phyloP scores from a whole-genome alignment of 2,113 vertebrate genomes.

The Hippocampus comes region DNA sequence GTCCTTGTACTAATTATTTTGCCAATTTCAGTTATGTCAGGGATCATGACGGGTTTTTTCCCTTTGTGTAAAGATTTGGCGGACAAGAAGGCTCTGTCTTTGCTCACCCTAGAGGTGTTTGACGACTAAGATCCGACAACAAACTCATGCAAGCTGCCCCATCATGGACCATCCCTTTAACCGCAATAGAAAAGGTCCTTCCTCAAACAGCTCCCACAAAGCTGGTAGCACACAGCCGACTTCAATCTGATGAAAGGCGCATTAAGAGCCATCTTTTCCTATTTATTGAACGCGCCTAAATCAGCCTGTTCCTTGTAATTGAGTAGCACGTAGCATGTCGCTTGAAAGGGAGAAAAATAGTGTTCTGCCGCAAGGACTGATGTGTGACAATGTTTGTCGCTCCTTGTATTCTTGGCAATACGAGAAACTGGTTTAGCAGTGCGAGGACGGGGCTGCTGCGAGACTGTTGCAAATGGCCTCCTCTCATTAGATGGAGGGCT shows the following conservation, averaged over 20 bases:
- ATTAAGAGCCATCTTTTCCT: not conserved
- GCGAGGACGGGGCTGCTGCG: slow-evolving; percentile 45
- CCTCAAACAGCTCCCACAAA: not conserved
- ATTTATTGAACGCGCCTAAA: not conserved
- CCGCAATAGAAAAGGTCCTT: not conserved
- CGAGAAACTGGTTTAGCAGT: slow-evolving; percentile 37
- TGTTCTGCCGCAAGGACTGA: slow-evolving; percentile 3
- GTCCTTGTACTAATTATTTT: too few species aligned
- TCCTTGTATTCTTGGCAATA: slow-evolving; percentile 41
- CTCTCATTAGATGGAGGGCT: slow-evolving; percentile 56
- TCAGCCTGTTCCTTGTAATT: not conserved
- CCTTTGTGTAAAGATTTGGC: not conserved
- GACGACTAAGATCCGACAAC: not conserved
- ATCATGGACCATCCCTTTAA: too few species aligned
- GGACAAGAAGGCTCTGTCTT: too few species aligned
- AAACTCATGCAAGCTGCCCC: not conserved
- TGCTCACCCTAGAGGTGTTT: too few species aligned
- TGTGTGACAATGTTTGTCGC: slow-evolving; percentile 36
- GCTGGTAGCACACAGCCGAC: not conserved
- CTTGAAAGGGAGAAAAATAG: not conserved
- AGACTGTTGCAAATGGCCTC: slow-evolving; percentile 42
- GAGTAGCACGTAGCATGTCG: not conserved
- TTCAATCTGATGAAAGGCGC: not conserved
- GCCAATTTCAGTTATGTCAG: too few species aligned
- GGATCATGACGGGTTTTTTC: not conserved